Conservation (phyloP, 1,140 invertebrate species). For the Hylyphantes graminicola region DNA sequence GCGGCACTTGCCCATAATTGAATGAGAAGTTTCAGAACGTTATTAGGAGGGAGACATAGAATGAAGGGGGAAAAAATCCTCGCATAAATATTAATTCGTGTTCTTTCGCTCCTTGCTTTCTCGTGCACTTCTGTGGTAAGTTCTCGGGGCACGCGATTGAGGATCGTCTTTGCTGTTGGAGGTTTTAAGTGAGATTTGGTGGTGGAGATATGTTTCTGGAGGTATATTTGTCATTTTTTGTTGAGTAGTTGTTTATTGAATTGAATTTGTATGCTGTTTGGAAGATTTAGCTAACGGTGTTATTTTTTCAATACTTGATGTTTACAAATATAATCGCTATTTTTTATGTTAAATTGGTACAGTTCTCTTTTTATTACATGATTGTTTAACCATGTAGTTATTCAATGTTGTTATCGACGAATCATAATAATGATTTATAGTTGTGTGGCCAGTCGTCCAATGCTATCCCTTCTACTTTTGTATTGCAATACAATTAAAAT, state of each 20-base stretch:
- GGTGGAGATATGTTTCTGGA: not conserved
- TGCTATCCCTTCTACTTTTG: too few species aligned
- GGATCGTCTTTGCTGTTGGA: not conserved
- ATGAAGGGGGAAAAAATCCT: constrained; percentile 30
- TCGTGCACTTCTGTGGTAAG: constrained; percentile 54
- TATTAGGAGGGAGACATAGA: constrained; percentile 23
- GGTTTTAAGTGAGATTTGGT: constrained; percentile 2
- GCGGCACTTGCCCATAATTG: constrained; percentile 29
- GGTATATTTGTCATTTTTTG: not conserved
- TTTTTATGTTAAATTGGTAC: too few species aligned
- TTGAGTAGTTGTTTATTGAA: not conserved
- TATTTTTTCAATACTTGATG: too few species aligned
- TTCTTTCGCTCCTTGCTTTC: constrained; percentile 51
- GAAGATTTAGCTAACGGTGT: not conserved
- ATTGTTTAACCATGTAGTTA: too few species aligned
- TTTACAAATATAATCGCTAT: too few species aligned
- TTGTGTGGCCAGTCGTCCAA: too few species aligned
- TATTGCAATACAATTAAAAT: too few species aligned
- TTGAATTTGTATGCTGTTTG: not conserved
- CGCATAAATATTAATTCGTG: constrained; percentile 59
- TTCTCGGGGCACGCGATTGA: constrained; percentile 41
- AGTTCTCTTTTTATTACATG: too few species aligned
- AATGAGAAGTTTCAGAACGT: constrained; percentile 49
- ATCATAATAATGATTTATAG: too few species aligned
- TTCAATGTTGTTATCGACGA: too few species aligned